phyloP scores from a whole-genome alignment of 2,797 vertebrate genomes.

The Steatocranus sp. region DNA sequence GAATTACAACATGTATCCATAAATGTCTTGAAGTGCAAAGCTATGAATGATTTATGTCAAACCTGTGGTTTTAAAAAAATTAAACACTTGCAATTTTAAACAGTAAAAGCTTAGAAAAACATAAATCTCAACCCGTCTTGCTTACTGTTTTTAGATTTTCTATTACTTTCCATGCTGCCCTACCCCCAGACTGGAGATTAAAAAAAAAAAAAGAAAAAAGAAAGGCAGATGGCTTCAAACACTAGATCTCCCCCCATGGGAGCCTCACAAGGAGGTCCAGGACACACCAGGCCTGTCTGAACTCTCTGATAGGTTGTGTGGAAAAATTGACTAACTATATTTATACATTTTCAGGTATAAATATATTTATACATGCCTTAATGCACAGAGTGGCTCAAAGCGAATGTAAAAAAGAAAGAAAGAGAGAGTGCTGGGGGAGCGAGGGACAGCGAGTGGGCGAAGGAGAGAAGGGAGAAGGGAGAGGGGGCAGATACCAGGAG shows the following conservation, averaged over 20 bases:
- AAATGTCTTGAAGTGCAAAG: neutral
- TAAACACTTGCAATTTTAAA: neutral
- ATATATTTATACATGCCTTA: constrained; percentile 27
- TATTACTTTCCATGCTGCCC: neutral
- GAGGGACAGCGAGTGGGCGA: constrained; percentile 40
- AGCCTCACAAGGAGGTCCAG: constrained; percentile 55
- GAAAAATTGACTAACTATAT: constrained; percentile 8
- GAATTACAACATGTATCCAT: accelerated
- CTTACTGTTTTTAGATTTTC: neutral
- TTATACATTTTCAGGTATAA: constrained; percentile 32
- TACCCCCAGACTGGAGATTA: neutral
- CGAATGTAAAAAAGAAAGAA: neutral
- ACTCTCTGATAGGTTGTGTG: constrained; percentile 5
- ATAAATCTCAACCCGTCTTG: neutral
- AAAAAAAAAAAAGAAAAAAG: accelerated
- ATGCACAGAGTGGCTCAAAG: constrained; percentile 35
- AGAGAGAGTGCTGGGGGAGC: constrained; percentile 18
- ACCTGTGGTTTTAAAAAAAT: neutral
- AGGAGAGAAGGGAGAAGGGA: neutral
- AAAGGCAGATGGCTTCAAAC: constrained; percentile 63
- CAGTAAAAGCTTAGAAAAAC: neutral
- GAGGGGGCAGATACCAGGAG: constrained; percentile 46
- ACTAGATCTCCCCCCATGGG: constrained; percentile 40
- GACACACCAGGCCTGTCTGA: constrained; percentile 36
- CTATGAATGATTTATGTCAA: neutral